phyloP scores from a whole-genome alignment of 2,888 invertebrate species.

The Drosophila macrospina region DNA sequence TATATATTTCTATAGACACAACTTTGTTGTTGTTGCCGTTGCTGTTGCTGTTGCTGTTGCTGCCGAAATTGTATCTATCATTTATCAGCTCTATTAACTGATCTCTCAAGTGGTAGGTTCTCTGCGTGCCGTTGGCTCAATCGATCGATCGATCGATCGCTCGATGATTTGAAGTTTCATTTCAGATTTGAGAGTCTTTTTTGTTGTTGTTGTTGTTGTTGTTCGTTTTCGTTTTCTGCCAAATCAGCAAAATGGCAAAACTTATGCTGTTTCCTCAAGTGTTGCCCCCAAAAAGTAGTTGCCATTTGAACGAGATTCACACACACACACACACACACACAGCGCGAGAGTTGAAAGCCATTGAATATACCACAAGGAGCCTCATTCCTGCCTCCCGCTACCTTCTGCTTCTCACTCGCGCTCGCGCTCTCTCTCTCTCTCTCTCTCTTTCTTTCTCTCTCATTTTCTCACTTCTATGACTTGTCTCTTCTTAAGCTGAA shows the following conservation, averaged over 20 bases:
- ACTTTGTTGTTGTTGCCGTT: background rate
- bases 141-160: slow-evolving; percentile 31
- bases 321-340: background rate
- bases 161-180: slow-evolving; percentile 61
- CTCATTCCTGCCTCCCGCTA: background rate
- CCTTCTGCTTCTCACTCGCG: background rate
- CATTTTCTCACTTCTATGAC: background rate
- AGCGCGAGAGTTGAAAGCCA: background rate
- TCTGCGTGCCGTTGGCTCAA: slow-evolving; percentile 44
- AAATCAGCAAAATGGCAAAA: slow-evolving; percentile 60
- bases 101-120: slow-evolving; percentile 68
- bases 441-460: slow-evolving; percentile 5
- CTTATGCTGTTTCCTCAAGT: slow-evolving; percentile 49
- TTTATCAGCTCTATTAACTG: slow-evolving; percentile 80
- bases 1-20: slow-evolving; percentile 19
- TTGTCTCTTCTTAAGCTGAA: slow-evolving; percentile 26
- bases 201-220: background rate
- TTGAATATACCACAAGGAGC: slow-evolving; percentile 2
- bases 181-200: slow-evolving; percentile 3
- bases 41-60: slow-evolving; percentile 12
- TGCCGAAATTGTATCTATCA: slow-evolving; percentile 72
- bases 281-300: slow-evolving; percentile 41
- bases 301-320: slow-evolving; percentile 30
- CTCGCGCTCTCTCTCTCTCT: slow-evolving; percentile 6
- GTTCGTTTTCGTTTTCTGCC: slow-evolving; percentile 26